Conservation (phyloP, 2,113 vertebrate genomes). For the Callocephalon fimbriatum region DNA sequence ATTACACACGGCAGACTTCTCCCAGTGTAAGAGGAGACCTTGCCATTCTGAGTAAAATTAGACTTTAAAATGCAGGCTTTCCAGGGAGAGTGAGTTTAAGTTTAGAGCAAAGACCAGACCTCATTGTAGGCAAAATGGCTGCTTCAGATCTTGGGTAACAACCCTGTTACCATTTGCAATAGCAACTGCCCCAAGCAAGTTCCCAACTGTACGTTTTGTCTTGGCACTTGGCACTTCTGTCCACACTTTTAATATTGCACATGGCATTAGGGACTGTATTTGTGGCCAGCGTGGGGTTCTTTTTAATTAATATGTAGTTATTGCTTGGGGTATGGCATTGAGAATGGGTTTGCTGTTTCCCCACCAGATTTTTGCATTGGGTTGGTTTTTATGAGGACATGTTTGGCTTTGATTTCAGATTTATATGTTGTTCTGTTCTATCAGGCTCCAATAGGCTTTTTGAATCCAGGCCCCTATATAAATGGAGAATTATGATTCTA, state of each 20-base stretch:
- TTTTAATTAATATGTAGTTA: background rate
- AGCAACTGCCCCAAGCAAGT: rapidly evolving
- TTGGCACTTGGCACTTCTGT: background rate
- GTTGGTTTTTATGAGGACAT: background rate
- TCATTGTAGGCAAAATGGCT: rapidly evolving
- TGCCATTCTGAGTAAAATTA: background rate
- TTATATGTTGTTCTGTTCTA: constrained; percentile 6
- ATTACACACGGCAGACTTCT: background rate
- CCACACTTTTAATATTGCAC: background rate
- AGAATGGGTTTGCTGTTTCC: background rate
- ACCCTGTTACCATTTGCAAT: rapidly evolving
- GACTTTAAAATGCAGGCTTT: rapidly evolving
- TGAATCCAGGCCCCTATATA: background rate
- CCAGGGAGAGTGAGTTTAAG: background rate
- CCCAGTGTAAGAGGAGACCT: rapidly evolving
- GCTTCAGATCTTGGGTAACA: background rate
- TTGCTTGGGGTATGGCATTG: background rate
- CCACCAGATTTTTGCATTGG: background rate
- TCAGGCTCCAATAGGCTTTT: constrained; percentile 1
- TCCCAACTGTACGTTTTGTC: background rate
- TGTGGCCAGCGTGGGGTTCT: background rate
- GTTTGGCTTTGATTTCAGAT: constrained; percentile 41
- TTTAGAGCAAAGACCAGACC: background rate
- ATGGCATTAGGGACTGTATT: background rate
- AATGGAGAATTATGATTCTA: constrained; percentile 21